phyloP scores from a whole-genome alignment of 2,797 vertebrate genomes.

The Arnoldichthys spilopterus region DNA sequence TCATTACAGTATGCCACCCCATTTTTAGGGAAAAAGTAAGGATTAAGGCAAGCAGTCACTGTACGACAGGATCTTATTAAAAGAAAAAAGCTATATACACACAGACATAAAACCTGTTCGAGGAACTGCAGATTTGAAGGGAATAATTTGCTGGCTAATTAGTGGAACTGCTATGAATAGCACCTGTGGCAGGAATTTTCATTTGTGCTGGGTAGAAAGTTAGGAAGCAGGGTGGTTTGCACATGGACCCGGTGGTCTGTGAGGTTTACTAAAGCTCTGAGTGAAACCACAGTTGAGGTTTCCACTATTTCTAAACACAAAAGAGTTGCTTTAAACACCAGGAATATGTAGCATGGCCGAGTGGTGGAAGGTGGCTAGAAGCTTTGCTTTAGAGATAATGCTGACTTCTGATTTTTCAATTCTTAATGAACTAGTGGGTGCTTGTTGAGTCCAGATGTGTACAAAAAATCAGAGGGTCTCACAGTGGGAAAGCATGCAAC shows the following conservation, averaged over 20 bases:
- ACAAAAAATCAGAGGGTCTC: not conserved
- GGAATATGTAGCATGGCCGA: constrained; percentile 3
- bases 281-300: constrained; percentile 59
- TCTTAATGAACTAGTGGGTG: not conserved
- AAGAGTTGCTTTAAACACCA: constrained; percentile 30
- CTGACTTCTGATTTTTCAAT: constrained; percentile 3
- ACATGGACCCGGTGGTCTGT: constrained; percentile 63
- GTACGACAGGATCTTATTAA: constrained; percentile 26
- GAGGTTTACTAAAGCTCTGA: constrained; percentile 65
- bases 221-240: constrained; percentile 61
- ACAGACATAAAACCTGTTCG: constrained; percentile 2
- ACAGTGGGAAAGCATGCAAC: constrained; percentile 25
- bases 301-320: constrained; percentile 59
- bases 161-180: constrained; percentile 69
- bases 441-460: constrained; percentile 5
- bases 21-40: constrained; percentile 1
- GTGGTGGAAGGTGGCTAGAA: not conserved
- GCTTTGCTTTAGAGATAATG: not conserved
- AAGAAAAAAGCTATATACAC: not conserved
- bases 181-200: constrained; percentile 56
- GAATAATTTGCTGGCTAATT: constrained; percentile 67
- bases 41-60: not conserved
- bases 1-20: constrained; percentile 17
- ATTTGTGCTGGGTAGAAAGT: constrained; percentile 35
- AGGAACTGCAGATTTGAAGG: constrained; percentile 46